These are phyloP conservation scores for Temnopleurus reevesii DNA, from an alignment of 53 echinoderm and acorn worm genomes.

Conservation along the genomic window DNA sequence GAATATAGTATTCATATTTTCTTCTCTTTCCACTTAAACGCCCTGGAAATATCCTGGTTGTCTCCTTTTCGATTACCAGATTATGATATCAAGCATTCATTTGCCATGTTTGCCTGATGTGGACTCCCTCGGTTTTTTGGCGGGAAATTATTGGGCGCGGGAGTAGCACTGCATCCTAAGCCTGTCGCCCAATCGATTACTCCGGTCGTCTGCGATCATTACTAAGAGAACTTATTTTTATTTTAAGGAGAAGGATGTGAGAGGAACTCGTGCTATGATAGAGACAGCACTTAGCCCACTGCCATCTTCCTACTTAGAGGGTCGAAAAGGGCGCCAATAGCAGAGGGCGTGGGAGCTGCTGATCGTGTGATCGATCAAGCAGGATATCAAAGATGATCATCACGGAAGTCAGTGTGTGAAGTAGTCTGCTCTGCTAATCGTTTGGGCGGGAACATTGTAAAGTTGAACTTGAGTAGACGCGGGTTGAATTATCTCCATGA, in stretches of 20 bases:
- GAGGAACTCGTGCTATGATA: no score
- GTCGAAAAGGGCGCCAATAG: constrained; percentile 5
- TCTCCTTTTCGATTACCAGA: constrained; percentile 27
- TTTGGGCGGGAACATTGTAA: constrained; percentile 8
- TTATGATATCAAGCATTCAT: constrained; percentile 13
- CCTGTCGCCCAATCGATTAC: constrained; percentile 34
- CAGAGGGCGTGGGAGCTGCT: constrained; percentile 17
- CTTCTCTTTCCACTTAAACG: neutral
- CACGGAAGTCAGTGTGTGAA: constrained; percentile 49
- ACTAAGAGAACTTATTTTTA: neutral
- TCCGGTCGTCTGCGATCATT: neutral
- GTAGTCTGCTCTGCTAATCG: constrained; percentile 3
- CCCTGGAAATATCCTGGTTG: neutral
- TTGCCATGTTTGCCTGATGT: no score
- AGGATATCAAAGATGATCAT: constrained; percentile 34
- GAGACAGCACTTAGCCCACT: neutral
- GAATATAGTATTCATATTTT: neutral
- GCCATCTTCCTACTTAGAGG: neutral
- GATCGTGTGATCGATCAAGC: neutral
- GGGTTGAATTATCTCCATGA: no score
- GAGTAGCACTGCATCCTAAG: neutral
- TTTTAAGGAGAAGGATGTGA: neutral
- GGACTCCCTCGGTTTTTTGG: constrained; percentile 8
- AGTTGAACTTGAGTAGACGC: no score
- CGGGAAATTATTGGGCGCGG: constrained; percentile 23